Percentiles rank a stretch among this genome's conserved stretches.
Conservation (phyloP, 1,140 invertebrate species). For the Phortica variegata region DNA sequence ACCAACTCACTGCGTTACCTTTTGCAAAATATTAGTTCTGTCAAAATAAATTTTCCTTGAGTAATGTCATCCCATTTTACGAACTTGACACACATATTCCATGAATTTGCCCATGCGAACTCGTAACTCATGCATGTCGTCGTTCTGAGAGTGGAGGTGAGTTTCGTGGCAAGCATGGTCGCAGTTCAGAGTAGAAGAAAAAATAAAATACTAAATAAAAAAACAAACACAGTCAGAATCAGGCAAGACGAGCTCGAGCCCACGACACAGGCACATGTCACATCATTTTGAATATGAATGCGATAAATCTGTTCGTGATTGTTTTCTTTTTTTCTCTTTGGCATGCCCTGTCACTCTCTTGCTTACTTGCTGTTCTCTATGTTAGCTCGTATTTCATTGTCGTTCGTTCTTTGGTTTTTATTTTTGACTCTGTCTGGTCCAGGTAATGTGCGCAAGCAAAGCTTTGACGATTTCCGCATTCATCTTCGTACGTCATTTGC, state of each 20-base stretch:
- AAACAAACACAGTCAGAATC: too few relatives aligned
- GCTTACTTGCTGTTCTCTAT: background rate
- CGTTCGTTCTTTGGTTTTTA: too few relatives aligned
- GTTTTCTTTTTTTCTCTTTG: slow-evolving; percentile 39
- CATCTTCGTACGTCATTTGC: too few relatives aligned
- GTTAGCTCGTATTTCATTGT: too few relatives aligned
- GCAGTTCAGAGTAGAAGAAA: too few relatives aligned
- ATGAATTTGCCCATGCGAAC: slow-evolving; percentile 6
- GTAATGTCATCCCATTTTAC: slow-evolving; percentile 55
- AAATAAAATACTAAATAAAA: too few relatives aligned
- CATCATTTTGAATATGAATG: slow-evolving; percentile 51
- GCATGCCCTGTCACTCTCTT: background rate
- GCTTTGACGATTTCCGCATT: too few relatives aligned
- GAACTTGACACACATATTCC: slow-evolving; percentile 40
- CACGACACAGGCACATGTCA: slow-evolving; percentile 36
- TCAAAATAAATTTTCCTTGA: slow-evolving; percentile 56
- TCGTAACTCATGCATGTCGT: background rate
- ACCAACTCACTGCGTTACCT: too few relatives aligned
- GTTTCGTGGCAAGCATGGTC: background rate
- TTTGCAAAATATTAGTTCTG: slow-evolving; percentile 55
- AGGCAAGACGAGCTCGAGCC: background rate
- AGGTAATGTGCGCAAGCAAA: slow-evolving; percentile 15
- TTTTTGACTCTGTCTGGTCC: background rate
- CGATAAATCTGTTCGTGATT: slow-evolving; percentile 56
- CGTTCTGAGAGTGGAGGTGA: background rate